Percentiles rank a stretch among this genome's conserved stretches.
Evolutionary conservation across 2,113 vertebrate species (phyloP).

Genomic region (Protobothrops flavoviridis): DNA sequence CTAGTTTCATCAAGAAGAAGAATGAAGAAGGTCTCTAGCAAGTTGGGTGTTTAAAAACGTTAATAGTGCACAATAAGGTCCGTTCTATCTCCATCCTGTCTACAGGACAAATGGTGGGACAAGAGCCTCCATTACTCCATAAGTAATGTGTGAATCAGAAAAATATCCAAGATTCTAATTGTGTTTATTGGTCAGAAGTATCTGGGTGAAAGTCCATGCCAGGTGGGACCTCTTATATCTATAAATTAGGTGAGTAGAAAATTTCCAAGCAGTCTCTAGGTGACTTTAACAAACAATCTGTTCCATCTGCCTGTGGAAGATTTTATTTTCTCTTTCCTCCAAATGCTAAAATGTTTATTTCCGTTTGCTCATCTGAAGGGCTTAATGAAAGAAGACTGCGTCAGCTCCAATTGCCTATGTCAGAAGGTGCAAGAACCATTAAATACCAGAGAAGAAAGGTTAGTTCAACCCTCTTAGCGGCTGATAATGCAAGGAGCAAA

Average conservation of each 20-base stretch:
- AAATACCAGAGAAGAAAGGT: slow-evolving; percentile 34
- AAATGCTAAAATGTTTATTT: background rate
- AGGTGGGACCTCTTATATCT: background rate
- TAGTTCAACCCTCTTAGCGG: slow-evolving; percentile 23
- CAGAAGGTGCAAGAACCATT: slow-evolving; percentile 38
- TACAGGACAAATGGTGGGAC: background rate
- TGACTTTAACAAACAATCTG: background rate
- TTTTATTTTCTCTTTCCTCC: slow-evolving; percentile 3
- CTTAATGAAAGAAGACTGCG: slow-evolving; percentile 1
- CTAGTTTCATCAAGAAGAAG: background rate
- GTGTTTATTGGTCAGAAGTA: background rate
- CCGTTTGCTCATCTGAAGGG: slow-evolving; percentile 31
- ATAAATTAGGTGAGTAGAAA: too few species aligned
- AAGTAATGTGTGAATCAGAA: background rate
- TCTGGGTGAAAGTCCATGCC: background rate
- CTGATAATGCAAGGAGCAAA: background rate
- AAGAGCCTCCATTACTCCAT: too few species aligned
- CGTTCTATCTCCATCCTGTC: background rate
- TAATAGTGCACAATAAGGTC: background rate
- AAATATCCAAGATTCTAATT: background rate
- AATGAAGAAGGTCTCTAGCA: background rate
- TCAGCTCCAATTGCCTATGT: slow-evolving; percentile 51
- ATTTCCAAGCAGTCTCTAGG: background rate
- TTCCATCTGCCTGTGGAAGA: background rate
- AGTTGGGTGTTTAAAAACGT: background rate